Percentiles rank a stretch among this genome's conserved stretches.
Conservation (phyloP, 2,113 vertebrate genomes). For the Bujurquina vittata region DNA sequence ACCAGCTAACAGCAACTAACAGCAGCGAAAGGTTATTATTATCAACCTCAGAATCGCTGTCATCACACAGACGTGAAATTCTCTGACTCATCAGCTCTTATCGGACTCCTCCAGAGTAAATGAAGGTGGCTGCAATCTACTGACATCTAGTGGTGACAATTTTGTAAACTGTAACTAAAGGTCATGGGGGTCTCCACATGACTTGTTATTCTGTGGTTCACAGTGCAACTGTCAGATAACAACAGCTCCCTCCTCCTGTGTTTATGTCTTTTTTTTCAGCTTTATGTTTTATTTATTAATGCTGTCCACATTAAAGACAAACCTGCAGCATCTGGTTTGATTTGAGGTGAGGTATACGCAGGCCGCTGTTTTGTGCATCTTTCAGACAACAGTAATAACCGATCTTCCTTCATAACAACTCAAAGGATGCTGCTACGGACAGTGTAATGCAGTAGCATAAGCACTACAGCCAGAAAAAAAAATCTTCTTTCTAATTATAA, state of each 20-base stretch:
- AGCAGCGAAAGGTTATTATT: too few species aligned
- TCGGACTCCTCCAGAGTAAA: too few species aligned
- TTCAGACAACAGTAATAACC: background rate
- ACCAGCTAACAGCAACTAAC: too few species aligned
- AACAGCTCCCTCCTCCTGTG: background rate
- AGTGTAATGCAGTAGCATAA: slow-evolving; percentile 41
- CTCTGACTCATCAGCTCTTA: too few species aligned
- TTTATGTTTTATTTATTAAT: background rate
- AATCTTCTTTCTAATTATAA: slow-evolving; percentile 49
- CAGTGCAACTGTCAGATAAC: background rate
- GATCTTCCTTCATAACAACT: background rate
- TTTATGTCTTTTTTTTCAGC: background rate
- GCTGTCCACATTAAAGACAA: background rate
- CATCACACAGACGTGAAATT: too few species aligned
- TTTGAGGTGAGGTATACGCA: background rate
- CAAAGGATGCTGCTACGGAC: background rate
- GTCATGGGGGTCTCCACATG: background rate
- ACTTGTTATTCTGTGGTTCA: background rate
- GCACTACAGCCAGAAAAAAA: slow-evolving; percentile 32
- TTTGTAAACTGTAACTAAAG: background rate
- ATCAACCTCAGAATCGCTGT: too few species aligned
- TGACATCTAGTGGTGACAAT: too few species aligned
- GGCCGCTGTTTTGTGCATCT: background rate
- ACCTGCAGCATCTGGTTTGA: background rate
- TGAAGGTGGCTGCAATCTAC: too few species aligned